Evolutionary conservation across 2,797 vertebrate species (phyloP), one percentile per base, ranked within the genome.

Genomic region (Sternarchorhynchus goeldii): DNA sequence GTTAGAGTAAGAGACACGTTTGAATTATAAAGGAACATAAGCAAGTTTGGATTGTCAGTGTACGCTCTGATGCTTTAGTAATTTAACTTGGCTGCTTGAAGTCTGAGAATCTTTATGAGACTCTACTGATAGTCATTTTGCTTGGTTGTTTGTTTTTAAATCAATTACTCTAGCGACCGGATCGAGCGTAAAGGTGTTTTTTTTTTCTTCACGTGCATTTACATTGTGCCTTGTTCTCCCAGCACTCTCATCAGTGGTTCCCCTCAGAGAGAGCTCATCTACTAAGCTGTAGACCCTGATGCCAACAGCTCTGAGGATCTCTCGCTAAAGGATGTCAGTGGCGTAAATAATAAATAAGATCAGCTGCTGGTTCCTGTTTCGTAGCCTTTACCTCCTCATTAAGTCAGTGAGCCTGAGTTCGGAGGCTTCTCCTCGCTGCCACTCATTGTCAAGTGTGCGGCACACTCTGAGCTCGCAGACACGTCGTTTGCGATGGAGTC

Each of bases 331-430:
- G 75, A 83, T 70, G 72, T 77, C 70, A 73, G 78, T 73, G 79
- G 71, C 65, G 81, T 87, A 86, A 87, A 87, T 87, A 85, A 86
- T 86, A 83, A 84, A 87, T 84, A 81, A 84, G 79, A 68, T 82
- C 85, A 87, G 84, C 85, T 87, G 86, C 77, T 77, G 79, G 57
- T 80, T 85, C 79, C 79, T 76, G 76, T 83, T 83, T 77, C 80
- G 82, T 74, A 83, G 79, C 85, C 82, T 80, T 84, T 78, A 73
- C 65, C 41, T 82, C 73, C 63, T 86, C 79, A 78, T 86, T 84
- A 80, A 83, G 73, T 83, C 84, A 75, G 60, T 25, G 31, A 82
- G 78, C 29, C 50, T 21, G 68, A 72, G 64, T 18, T 21, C 16
- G 36, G 69, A 77, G 70, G 41, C 17, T 34, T 16, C 56, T 63